These are phyloP conservation scores for Aldabrachelys gigantea DNA, from an alignment of 2,113 vertebrate genomes.

Conservation along the genomic window DNA sequence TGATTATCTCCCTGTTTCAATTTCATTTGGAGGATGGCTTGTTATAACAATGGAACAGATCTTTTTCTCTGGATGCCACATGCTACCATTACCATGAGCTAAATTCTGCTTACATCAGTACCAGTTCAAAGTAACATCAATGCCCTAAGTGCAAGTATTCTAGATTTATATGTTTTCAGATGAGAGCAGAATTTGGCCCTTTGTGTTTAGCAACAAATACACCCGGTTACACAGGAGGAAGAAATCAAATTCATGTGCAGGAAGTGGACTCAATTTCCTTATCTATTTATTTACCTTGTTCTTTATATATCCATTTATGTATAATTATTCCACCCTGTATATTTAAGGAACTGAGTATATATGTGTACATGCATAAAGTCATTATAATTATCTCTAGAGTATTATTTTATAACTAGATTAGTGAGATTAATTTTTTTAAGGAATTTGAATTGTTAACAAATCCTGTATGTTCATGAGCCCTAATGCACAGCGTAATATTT, in stretches of 20 bases:
- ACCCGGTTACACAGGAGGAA: neutral
- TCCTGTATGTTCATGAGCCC: neutral
- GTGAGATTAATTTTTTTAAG: neutral
- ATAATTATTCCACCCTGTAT: neutral
- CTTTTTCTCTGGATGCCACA: neutral
- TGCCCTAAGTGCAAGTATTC: neutral
- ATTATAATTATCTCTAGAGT: neutral
- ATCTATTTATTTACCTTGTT: neutral
- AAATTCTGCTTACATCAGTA: neutral
- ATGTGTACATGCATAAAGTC: neutral
- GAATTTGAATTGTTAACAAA: neutral
- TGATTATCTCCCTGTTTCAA: conserved; percentile 40
- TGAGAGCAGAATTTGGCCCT: neutral
- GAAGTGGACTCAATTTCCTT: neutral
- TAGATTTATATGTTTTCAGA: neutral
- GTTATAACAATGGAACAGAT: conserved; percentile 3
- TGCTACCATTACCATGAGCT: neutral
- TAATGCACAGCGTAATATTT: neutral
- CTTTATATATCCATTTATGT: neutral
- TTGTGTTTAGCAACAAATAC: neutral
- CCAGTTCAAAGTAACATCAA: neutral
- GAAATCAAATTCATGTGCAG: neutral
- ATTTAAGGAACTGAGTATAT: neutral
- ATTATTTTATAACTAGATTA: neutral
- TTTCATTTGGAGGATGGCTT: conserved; percentile 47